Base-by-base conservation (phyloP, 2,888 invertebrate genomes). In the Heliconius aoede region DNA sequence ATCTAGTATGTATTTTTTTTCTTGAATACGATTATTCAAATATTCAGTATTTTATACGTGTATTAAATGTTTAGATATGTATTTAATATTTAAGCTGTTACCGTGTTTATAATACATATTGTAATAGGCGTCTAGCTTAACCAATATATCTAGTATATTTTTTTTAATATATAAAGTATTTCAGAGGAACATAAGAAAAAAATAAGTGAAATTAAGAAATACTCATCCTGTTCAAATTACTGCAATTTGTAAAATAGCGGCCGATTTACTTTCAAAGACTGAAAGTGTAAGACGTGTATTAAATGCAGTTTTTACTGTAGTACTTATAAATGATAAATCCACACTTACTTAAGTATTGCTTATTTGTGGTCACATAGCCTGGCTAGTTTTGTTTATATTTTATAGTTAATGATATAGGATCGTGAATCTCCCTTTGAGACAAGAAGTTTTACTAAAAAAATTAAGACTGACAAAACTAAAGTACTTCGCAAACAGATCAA, bases 31-130 rank as follows among this genome's bases (percentile, higher is more conserved):
- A 55, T 40, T 46, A 68, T 76, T 72, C 24, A 28, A 76, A 74
- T 72, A 71, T 64, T 72, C 72, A 74, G 78, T 83, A 83, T 84
- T 83, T 80, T 83, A 78, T 83, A 83, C 71, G 78, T 80, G 81
- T 83, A 82, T 83, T 84, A 81, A 82, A 83, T 83, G 80, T 83
- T 82, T 83, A 80, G 81, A 81, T 32, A 72, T 83, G 79, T 83
- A 81, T 82, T 77, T 80, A 55, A 78, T 74, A 79, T 71, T 80
- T 60, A 74, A 72, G 82, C 80, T 81, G 80, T 81, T 80, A 78
- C 60, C 15, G 64, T 74, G 64, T 77, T 73, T 76, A 18, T 26
- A 36, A 58, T 28, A 77, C 79, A 61, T 79, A 68, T 75, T 73
- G 72, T 76, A 40, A 61, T 69, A 51, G 46, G 71, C 30, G 69